Base-by-base conservation (phyloP, 2,888 invertebrate genomes). In the Pogonocherus hispidulus region DNA sequence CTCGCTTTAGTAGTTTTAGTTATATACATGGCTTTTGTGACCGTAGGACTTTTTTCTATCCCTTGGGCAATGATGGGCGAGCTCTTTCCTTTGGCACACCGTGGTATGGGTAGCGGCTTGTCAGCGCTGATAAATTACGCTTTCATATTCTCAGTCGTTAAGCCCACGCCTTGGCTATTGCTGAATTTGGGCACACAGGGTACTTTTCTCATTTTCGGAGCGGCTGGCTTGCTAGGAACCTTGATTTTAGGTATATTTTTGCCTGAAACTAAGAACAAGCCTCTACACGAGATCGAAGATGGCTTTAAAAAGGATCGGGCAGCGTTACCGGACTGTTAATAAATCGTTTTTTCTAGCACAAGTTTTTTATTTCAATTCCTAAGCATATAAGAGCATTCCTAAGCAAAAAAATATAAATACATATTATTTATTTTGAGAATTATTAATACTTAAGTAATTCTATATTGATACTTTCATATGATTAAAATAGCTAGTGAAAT, bases 31-130 rank as follows among this genome's bases (percentile, higher is more conserved):
- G 86, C 87, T 52, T 88, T 89, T 51, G 86, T 90, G 59, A 87
- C 88, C 1, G 85, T 90, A 63, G 91, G 93, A 0, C 79, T 91
- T n/a, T 87, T 90, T 8, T 91, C 92, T 0, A 79, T 93, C 54
- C 92, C 93, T 0, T 93, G 93, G 90, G 89, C 92, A 32, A 90
- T 93, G 89, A 90, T 91, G 75, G 92, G 92, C 0, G 93, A 93
- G 83, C 86, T 93, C 0, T 93, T 92, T 89, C 92, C 77, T 5
- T 49, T 69, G n/a, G 72, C 69, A n/a, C 69, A 66, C 27, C 67
- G 91, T 20, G 92, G 91, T 0, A 79, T 91, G 0, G 92, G 92
- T 0, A 90, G 91, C 0, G 91, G 92, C 0, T 85, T 91, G 8
- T 89, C 90, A 59, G 88, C 91, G 1, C 88, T 90, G 11, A 88